A percentile compares a stretch with the other conserved stretches of the same genome.
Conservation (phyloP, 2,113 vertebrate genomes). For the Pipa parva region DNA sequence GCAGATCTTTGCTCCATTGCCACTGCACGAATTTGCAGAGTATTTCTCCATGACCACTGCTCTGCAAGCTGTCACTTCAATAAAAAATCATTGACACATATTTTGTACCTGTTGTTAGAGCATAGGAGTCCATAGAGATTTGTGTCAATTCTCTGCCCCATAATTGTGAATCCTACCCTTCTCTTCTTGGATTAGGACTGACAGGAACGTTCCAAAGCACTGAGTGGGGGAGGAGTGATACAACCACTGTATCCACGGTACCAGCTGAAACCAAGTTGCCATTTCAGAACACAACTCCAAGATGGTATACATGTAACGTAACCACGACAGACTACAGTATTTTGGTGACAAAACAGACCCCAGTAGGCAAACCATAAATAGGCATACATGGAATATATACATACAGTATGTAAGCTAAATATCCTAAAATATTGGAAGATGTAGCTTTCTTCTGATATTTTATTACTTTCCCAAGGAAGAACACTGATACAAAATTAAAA, state of each 20-base stretch:
- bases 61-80: not conserved
- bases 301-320: too few relatives aligned
- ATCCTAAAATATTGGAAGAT: not conserved
- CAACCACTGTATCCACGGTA: not conserved
- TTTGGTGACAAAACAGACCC: not conserved
- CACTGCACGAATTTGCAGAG: conserved; percentile 16
- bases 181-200: not conserved
- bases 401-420: not conserved
- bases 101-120: not conserved
- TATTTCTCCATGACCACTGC: not conserved
- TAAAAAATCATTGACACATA: not conserved
- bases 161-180: not conserved
- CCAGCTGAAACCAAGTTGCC: not conserved
- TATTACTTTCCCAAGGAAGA: conserved; percentile 17
- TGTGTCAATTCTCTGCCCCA: not conserved
- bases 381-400: not conserved
- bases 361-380: not conserved
- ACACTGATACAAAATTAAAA: conserved; percentile 4
- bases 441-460: not conserved
- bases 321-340: not conserved
- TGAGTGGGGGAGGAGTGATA: not conserved
- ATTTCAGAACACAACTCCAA: not conserved
- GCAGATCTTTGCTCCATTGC: conserved; percentile 5
- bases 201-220: not conserved
- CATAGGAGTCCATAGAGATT: not conserved